Evolutionary conservation across 2,888 invertebrate genomes (phyloP), one percentile per base, ranked within the genome.

Genomic region (Cartodere bifasciata): DNA sequence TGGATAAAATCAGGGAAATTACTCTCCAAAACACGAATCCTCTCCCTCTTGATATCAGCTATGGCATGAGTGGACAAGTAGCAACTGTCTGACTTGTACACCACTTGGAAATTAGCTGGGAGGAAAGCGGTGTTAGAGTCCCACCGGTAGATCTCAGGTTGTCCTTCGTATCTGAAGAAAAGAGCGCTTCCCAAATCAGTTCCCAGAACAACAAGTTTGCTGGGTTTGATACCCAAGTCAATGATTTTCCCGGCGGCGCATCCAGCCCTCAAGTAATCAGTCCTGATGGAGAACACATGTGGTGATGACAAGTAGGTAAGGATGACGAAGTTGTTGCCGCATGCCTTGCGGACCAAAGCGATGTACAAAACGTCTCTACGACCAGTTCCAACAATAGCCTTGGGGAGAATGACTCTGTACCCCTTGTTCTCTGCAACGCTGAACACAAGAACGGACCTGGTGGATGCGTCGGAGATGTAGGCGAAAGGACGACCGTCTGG

Each of bases 1-100:
- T 64, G 55, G 39, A 75, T 65, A 46, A 65, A 76, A 53, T 76
- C 74, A 30, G 68, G 70, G 62, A 75, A 73, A 51, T 76, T 75
- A 44, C 72, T 72, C 47, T 75, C 75, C 40, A 76, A 53, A 7
- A 67, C 65, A 71, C 75, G 72, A 67, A 75, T 70, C 26, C 67
- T 60, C 12, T 44, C 44, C 15, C 63, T 63, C 49, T 66, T 70
- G 44, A 63, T 66, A 4, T 72, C 74, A 0, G 72, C 67, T 15
- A 70, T 58, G 2, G 66, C 73, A 43, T 72, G 71, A 0, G 76
- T 75, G 16, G 74, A 63, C 25, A 75, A 53, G 17, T 69, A 63
- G 43, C 70, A 71, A 16, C 69, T 67, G 30, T 62, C 64, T n/a
- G 70, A 70, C 16, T 61, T 63, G 42, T 73, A 68, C 4, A 72